Conservation (phyloP, 2,113 vertebrate species). For the Chiloscyllium plagiosum region DNA sequence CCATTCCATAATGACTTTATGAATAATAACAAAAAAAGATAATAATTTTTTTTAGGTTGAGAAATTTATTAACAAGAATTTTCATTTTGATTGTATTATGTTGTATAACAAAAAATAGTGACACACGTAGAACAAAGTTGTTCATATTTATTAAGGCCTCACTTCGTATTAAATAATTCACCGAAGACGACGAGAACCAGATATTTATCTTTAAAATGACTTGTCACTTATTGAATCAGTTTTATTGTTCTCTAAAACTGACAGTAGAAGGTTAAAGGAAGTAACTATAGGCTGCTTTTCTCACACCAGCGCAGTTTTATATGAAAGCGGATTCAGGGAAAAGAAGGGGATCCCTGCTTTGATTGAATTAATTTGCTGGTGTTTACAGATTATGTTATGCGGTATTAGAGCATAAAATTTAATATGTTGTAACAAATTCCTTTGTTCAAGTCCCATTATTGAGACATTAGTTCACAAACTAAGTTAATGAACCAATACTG, state of each 20-base stretch:
- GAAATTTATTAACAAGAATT: neutral
- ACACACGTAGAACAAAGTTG: neutral
- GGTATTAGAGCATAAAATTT: neutral
- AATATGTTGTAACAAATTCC: neutral
- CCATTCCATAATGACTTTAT: neutral
- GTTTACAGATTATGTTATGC: neutral
- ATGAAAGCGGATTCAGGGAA: neutral
- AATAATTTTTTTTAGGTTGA: neutral
- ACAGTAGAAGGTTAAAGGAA: neutral
- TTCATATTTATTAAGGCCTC: neutral
- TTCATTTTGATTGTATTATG: neutral
- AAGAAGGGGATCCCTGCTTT: neutral
- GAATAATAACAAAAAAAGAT: slow-evolving; percentile 1
- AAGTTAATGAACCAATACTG: neutral
- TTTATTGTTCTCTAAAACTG: neutral
- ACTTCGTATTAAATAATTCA: neutral
- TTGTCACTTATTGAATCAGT: neutral
- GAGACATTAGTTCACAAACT: neutral
- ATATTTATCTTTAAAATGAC: neutral
- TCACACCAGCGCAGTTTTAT: neutral
- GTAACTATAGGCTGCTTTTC: neutral
- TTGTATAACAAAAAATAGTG: neutral
- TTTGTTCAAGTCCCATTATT: neutral
- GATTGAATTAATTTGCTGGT: neutral
- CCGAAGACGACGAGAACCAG: neutral